Evolutionary conservation across 2,888 invertebrate species (phyloP).

Genomic region (Philereme vetulata): DNA sequence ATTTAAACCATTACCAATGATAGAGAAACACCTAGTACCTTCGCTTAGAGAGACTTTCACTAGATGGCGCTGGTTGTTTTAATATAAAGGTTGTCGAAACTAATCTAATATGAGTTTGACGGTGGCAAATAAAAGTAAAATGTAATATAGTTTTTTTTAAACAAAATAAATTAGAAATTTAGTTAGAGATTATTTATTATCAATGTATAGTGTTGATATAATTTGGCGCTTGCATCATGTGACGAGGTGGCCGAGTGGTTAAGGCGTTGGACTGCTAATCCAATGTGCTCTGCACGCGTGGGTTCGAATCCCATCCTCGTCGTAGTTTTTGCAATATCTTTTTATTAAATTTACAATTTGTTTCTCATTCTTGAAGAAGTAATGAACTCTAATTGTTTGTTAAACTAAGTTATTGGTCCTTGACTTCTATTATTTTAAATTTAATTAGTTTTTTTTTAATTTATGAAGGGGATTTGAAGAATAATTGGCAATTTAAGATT

Average conservation of each 20-base stretch:
- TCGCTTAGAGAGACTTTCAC: background rate
- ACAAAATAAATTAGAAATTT: background rate
- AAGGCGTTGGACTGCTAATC: slow-evolving; percentile 94
- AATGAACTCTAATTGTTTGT: slow-evolving; percentile 1
- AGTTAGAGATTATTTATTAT: background rate
- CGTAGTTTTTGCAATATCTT: slow-evolving; percentile 61
- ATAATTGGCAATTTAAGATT: too few species aligned
- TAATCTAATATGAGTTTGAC: background rate
- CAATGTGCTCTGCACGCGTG: slow-evolving; percentile 94
- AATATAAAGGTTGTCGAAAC: background rate
- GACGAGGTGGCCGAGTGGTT: slow-evolving; percentile 94
- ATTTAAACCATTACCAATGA: too few species aligned
- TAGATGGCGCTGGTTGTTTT: slow-evolving; percentile 13
- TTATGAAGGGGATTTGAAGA: too few species aligned
- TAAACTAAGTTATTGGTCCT: too few species aligned
- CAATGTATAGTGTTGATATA: slow-evolving; percentile 39
- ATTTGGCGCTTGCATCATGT: slow-evolving; percentile 45
- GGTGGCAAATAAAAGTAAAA: background rate
- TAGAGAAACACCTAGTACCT: background rate
- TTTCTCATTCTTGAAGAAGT: background rate
- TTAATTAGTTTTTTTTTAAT: too few species aligned
- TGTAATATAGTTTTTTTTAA: background rate
- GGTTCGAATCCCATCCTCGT: slow-evolving; percentile 93
- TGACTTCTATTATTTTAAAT: too few species aligned
- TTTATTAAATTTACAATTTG: background rate